phyloP scores from a whole-genome alignment of 1,140 invertebrate species.

The Musca vetustissima region DNA sequence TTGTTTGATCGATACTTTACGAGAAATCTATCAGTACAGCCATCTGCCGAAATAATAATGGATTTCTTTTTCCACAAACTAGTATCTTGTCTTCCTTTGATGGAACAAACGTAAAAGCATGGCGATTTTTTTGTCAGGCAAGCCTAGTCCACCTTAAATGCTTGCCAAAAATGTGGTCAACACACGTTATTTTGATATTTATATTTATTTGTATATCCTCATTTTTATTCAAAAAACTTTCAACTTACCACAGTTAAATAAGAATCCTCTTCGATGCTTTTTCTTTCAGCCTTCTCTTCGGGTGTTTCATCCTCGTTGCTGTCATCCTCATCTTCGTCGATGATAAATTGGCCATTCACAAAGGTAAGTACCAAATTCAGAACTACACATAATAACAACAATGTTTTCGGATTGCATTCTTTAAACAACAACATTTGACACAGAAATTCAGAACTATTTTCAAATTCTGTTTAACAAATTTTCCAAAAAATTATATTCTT shows the following conservation, averaged over 20 bases:
- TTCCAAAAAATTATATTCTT: not conserved
- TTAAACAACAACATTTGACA: constrained; percentile 15
- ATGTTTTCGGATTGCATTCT: not conserved
- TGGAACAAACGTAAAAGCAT: too few species aligned
- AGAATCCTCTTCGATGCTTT: constrained; percentile 50
- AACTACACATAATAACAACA: not conserved
- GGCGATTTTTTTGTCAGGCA: too few species aligned
- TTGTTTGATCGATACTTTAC: too few species aligned
- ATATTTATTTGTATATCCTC: too few species aligned
- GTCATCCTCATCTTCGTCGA: constrained; percentile 45
- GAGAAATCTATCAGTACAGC: too few species aligned
- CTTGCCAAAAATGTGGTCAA: too few species aligned
- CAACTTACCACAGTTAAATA: constrained; percentile 42
- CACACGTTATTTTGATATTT: too few species aligned
- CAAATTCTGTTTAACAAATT: not conserved
- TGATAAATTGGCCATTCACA: constrained; percentile 36
- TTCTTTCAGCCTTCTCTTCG: constrained; percentile 44
- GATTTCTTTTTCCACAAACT: too few species aligned
- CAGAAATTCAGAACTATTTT: not conserved
- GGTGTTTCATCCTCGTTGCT: constrained; percentile 47
- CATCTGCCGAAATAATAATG: too few species aligned
- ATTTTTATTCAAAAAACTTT: too few species aligned
- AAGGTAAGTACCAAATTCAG: not conserved
- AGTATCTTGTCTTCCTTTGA: too few species aligned
- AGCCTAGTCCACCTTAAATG: too few species aligned